Conservation (phyloP, 2,888 invertebrate species). For the Scrobipalpa costella region DNA sequence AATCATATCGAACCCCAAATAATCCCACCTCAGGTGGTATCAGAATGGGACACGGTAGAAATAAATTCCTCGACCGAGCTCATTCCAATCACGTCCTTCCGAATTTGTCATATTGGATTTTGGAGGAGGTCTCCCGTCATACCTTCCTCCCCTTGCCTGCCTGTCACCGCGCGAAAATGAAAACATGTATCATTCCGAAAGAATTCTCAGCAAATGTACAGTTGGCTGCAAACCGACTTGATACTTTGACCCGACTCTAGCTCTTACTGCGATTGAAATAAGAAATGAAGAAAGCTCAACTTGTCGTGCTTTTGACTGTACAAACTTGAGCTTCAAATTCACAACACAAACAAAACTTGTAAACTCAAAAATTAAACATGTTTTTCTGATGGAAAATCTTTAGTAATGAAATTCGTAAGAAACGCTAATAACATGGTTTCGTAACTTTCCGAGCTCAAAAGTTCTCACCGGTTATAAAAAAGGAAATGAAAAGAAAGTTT, state of each 20-base stretch:
- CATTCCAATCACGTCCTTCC: conserved; percentile 79
- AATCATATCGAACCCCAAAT: conserved; percentile 15
- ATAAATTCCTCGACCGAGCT: conserved; percentile 66
- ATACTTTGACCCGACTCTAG: background rate
- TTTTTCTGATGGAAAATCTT: background rate
- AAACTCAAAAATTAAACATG: background rate
- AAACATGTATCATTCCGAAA: conserved; percentile 66
- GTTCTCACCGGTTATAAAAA: background rate
- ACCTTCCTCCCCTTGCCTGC: conserved; percentile 61
- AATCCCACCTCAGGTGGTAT: conserved; percentile 26
- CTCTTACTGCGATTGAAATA: conserved; percentile 1
- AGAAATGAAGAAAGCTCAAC: background rate
- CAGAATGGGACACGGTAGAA: conserved; percentile 51
- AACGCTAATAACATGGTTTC: conserved; percentile 21
- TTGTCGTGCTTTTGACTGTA: background rate
- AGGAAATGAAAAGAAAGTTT: background rate
- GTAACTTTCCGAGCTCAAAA: conserved; percentile 15
- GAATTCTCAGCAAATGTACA: conserved; percentile 34
- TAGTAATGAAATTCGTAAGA: conserved; percentile 21
- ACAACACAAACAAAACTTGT: background rate
- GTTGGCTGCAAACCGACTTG: background rate
- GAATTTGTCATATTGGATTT: conserved; percentile 82
- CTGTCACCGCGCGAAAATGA: conserved; percentile 76
- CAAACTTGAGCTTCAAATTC: conserved; percentile 47
- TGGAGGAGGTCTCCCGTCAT: conserved; percentile 69